Evolutionary conservation across 2,888 invertebrate genomes (phyloP).

Genomic region (Erpobdella octoculata): DNA sequence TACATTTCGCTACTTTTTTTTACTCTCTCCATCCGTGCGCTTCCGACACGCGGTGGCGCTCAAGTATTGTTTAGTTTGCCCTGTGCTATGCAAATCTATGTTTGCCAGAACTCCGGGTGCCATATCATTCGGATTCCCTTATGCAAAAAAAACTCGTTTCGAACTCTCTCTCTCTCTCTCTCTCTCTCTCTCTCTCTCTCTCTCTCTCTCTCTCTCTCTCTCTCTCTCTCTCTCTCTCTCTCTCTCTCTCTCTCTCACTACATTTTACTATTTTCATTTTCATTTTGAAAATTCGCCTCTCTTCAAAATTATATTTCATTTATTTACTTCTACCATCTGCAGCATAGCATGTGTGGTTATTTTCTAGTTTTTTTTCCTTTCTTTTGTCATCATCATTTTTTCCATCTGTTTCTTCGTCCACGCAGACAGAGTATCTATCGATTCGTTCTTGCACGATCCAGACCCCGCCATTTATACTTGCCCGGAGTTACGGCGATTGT

Average conservation of each 20-base stretch:
- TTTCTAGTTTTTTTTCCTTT: background rate
- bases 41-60: no score
- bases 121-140: no score
- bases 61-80: no score
- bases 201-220: conserved; percentile 24
- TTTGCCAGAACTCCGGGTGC: no score
- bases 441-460: background rate
- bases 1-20: no score
- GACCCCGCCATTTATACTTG: conserved; percentile 6
- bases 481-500: no score
- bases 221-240: conserved; percentile 30
- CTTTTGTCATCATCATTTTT: background rate
- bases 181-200: conserved; percentile 4
- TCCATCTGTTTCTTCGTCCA: background rate
- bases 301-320: background rate
- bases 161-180: background rate
- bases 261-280: background rate
- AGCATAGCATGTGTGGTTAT: background rate
- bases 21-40: no score
- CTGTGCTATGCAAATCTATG: no score
- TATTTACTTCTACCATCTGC: background rate
- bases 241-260: conserved; percentile 27
- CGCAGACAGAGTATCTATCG: background rate
- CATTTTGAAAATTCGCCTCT: background rate
- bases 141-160: background rate